Evolutionary conservation across 2,888 invertebrate species (phyloP), one percentile per base, ranked within the genome.

Genomic region (Pseudococcus viburni): DNA sequence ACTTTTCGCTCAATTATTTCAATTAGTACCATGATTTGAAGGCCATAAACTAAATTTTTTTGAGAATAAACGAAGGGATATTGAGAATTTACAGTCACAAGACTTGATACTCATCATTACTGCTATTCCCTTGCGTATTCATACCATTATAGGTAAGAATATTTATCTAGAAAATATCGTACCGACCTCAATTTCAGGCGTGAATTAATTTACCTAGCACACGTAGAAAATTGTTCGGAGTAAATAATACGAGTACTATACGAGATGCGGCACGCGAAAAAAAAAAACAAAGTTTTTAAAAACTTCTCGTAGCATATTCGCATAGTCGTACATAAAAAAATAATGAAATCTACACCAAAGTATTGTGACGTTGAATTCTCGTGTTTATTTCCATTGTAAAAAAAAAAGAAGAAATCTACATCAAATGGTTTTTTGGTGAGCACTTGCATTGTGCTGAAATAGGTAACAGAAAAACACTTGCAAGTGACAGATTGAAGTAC

Each of bases 381-480:
- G 9, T 19, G 59, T 39, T 73, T 73, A 73, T 73, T 73, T 73
- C 39, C n/a, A 73, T 59, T 59, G 33, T 73, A 73, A 73, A 73
- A 33, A 33, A 33, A 33, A 33, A 33, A 33, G 26, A 73, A 73
- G 73, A 73, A 73, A 33, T 73, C 73, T 73, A 73, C 73, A 73
- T 73, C 73, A 73, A 33, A 73, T 73, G 73, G 73, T 33, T 73
- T 73, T 73, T 73, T 33, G 33, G 73, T 73, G 33, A 39, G 73
- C 73, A 73, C 39, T 73, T 73, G 59, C 73, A 33, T 39, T 73
- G 26, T 39, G 73, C 73, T 73, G 73, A 73, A 73, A 73, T 73
- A 73, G 33, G 73, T 33, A 73, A 73, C 73, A 33, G 73, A 73
- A 73, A 73, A 73, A 73, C 73, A 73, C 73, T 73, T 73, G 73